Evolutionary conservation across 2,888 invertebrate genomes (phyloP).

Genomic region (Synanthedon formicaeformis): DNA sequence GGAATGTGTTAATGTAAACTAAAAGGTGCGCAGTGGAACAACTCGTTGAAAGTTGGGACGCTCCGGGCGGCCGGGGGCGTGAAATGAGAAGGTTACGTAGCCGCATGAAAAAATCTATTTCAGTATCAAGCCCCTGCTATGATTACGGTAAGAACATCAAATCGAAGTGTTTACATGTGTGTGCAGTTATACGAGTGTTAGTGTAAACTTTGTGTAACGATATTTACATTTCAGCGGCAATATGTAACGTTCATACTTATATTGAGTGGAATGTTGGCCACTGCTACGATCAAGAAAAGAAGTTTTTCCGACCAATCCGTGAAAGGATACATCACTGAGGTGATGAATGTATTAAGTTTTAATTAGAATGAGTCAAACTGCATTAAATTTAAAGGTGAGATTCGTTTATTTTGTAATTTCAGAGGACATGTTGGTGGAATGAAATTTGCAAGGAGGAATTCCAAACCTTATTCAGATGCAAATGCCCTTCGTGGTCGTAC

Average conservation of each 20-base stretch:
- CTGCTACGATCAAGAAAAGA: conserved; percentile 68
- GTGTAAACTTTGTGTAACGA: conserved; percentile 14
- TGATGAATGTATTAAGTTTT: conserved; percentile 24
- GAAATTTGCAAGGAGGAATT: conserved; percentile 94
- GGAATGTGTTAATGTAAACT: neutral
- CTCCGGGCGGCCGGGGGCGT: conserved; percentile 34
- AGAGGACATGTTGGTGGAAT: conserved; percentile 95
- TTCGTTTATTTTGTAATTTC: conserved; percentile 18
- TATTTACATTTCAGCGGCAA: conserved; percentile 35
- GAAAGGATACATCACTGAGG: conserved; percentile 86
- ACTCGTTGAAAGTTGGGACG: conserved; percentile 10
- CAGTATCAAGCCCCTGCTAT: conserved; percentile 46
- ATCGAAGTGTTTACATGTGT: conserved; percentile 12
- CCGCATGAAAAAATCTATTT: conserved; percentile 28
- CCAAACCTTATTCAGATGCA: conserved; percentile 86
- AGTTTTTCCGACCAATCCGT: conserved; percentile 86
- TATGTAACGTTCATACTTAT: conserved; percentile 48
- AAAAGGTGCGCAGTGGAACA: neutral
- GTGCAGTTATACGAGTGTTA: conserved; percentile 12
- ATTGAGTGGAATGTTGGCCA: conserved; percentile 40
- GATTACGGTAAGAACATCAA: conserved; percentile 42
- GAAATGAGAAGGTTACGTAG: conserved; percentile 33
- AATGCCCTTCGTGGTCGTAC: conserved; percentile 89
- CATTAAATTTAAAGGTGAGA: neutral
- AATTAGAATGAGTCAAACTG: neutral